A percentile compares a stretch with the other conserved stretches of the same genome.
Evolutionary conservation across 2,888 invertebrate genomes (phyloP).

Genomic region (Doris montereyensis): DNA sequence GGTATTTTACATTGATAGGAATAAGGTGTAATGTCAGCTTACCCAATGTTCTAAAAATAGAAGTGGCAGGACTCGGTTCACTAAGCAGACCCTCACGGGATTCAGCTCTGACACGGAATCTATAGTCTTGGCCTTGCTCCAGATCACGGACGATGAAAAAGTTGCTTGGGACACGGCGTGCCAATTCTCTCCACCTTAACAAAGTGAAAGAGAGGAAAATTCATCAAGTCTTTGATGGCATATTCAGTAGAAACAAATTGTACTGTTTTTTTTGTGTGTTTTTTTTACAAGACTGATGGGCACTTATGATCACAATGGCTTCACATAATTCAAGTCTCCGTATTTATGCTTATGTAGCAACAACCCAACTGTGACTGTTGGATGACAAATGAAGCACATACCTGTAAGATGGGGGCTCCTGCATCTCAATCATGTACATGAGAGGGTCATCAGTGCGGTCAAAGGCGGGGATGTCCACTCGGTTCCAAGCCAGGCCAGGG

Average conservation of each 20-base stretch:
- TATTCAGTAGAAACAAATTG: too few relatives aligned
- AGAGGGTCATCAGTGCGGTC: conserved; percentile 54
- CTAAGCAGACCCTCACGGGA: conserved; percentile 92
- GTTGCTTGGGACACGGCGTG: conserved; percentile 55
- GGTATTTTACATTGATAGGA: too few relatives aligned
- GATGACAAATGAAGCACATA: too few relatives aligned
- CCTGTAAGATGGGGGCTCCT: conserved; percentile 52
- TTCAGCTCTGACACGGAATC: conserved; percentile 94
- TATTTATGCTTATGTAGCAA: too few relatives aligned
- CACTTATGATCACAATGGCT: too few relatives aligned
- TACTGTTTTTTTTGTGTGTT: too few relatives aligned
- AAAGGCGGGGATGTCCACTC: conserved; percentile 61
- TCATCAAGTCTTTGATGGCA: too few relatives aligned
- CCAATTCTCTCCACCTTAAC: conserved; percentile 57
- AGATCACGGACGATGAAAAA: conserved; percentile 56
- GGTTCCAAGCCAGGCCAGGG: conserved; percentile 59
- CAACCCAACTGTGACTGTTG: too few relatives aligned
- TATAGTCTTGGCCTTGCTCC: conserved; percentile 94
- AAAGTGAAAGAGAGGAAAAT: background rate
- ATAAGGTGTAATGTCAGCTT: too few relatives aligned
- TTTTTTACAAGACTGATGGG: too few relatives aligned
- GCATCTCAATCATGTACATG: conserved; percentile 66
- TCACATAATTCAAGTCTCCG: too few relatives aligned
- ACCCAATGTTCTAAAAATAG: conserved; percentile 65
- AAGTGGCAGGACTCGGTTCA: conserved; percentile 93